Base-by-base conservation (phyloP, 2,797 vertebrate species). In the Caiman crocodilus region DNA sequence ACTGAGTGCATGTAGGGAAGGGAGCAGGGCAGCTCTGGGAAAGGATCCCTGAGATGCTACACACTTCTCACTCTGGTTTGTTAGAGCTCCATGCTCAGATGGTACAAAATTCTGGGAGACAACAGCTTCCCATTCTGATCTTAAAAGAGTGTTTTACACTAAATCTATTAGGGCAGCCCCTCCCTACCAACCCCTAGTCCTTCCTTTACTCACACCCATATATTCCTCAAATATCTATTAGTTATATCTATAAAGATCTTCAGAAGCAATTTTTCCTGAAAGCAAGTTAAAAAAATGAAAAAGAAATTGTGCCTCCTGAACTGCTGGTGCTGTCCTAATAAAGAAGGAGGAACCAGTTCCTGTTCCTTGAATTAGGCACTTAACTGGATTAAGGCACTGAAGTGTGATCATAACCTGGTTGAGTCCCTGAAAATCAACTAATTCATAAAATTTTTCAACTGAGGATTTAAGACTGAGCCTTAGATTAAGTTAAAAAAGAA, bases 241-340 rank as follows among this genome's bases (percentile, higher is more conserved):
- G 61, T 74, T 60, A 25, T n/a, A 35, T 30, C 55, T 6, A 55
- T 26, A 14, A 82, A 23, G 79, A 50, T 18, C 83, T 89, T 55
- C 76, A 61, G 81, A 50, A 60, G 20, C 76, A 67, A 60, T 79
- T 88, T 65, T 58, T 79, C 79, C 50, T 35, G 67, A 65, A 76
- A 25, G 55, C 28, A 76, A 63, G 21, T 60, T 61, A 82, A 79
- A 90, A 65, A 8, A 76, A 12, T 82, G 2, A 61, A 61, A 21
- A 18, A 23, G 57, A 74, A 82, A 73, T 58, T 1, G 0, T 35
- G 79, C 63, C 61, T 35, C 5, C 4, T 12, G 20, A 65, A 35
- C 50, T 50, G 74, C 23, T 67, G 78, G n/a, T 76, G 7, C 30
- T 76, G 64, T 61, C 63, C 82, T 15, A 12, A 79, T 55, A 74